phyloP scores from a whole-genome alignment of 2,113 vertebrate species.

The Bucco capensis region DNA sequence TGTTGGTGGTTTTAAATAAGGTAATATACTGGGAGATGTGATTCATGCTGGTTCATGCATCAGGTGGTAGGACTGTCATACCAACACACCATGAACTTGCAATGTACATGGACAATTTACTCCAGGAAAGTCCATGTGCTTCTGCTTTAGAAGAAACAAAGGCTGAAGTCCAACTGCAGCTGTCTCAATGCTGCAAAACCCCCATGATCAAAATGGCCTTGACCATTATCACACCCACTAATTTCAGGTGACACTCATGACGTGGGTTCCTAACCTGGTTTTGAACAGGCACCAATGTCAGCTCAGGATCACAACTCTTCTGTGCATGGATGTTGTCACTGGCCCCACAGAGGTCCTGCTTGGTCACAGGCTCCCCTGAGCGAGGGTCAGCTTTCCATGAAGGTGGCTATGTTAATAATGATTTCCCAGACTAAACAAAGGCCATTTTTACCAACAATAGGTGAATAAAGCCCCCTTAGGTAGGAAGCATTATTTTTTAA shows the following conservation, averaged over 20 bases:
- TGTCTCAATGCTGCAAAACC: neutral
- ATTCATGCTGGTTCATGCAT: neutral
- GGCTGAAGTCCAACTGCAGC: neutral
- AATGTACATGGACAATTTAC: neutral
- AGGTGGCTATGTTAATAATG: neutral
- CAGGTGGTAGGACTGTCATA: neutral
- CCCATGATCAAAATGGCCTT: accelerated
- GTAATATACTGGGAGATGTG: neutral
- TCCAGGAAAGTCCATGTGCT: neutral
- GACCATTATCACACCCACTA: neutral
- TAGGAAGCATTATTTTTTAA: conserved; percentile 8
- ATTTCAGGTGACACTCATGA: neutral
- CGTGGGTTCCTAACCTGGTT: neutral
- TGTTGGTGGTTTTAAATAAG: neutral
- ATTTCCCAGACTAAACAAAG: neutral
- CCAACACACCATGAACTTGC: neutral
- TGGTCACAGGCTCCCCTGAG: accelerated
- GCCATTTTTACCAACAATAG: neutral
- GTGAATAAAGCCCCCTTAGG: neutral
- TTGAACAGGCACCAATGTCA: neutral
- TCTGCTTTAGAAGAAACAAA: neutral
- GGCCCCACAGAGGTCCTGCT: accelerated
- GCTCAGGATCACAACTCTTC: neutral
- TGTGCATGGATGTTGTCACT: accelerated
- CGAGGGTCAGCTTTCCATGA: neutral